phyloP scores from a whole-genome alignment of 2,113 vertebrate species.

The Lagopus muta region DNA sequence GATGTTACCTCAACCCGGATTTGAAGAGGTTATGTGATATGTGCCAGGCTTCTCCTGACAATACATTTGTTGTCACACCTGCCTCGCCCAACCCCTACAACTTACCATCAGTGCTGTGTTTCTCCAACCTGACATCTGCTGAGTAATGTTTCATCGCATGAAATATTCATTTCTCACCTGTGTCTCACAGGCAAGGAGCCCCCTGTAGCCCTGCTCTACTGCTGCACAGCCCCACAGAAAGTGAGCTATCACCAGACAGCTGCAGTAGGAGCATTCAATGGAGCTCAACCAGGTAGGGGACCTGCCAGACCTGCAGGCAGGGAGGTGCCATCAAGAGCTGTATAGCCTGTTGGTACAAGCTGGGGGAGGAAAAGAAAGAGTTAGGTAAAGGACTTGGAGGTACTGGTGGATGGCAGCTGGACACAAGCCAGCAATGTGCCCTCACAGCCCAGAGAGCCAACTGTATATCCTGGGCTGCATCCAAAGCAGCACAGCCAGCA shows the following conservation, averaged over 20 bases:
- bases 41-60: neutral
- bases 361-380: no score
- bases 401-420: no score
- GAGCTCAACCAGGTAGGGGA: neutral
- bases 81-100: neutral
- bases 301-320: fast-evolving
- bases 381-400: no score
- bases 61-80: neutral
- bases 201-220: neutral
- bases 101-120: neutral
- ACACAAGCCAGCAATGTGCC: no score
- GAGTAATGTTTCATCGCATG: neutral
- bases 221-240: neutral
- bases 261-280: neutral
- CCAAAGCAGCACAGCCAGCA: no score
- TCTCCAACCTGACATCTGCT: neutral
- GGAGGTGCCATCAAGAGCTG: no score
- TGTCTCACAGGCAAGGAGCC: neutral
- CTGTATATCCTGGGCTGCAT: no score
- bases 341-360: no score
- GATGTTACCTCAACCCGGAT: neutral
- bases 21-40: neutral
- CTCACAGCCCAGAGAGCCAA: no score
- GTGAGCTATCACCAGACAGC: neutral
- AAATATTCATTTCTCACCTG: conserved; percentile 5